Conservation (phyloP, 23 tunicate species). For the Styela clava region DNA sequence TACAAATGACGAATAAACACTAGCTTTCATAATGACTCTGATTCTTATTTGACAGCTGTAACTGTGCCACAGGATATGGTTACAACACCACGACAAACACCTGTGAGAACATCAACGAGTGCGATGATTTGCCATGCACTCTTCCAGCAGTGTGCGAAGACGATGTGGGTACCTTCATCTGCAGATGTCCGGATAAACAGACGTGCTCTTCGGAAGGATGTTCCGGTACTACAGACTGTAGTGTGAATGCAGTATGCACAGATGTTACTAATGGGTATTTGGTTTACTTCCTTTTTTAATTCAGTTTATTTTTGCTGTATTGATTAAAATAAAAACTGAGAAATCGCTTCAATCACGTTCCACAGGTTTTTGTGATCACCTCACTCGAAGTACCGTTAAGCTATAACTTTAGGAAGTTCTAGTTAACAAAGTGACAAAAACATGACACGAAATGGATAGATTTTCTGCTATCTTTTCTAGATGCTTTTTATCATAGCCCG, state of each 20-base stretch:
- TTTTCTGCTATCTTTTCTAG: no score
- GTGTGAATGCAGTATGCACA: background rate
- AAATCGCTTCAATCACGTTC: no score
- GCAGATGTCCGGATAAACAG: background rate
- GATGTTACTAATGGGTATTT: background rate
- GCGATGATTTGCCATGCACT: background rate
- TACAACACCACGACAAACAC: slow-evolving; percentile 8
- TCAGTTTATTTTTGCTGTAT: no score
- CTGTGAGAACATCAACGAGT: slow-evolving; percentile 12
- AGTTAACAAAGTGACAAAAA: no score
- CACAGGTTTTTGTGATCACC: no score
- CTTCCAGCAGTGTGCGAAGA: slow-evolving; percentile 6
- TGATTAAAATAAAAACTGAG: no score
- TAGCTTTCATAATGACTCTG: no score
- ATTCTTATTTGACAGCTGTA: slow-evolving; percentile 2
- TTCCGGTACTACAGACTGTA: slow-evolving; percentile 3
- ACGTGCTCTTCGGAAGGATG: slow-evolving; percentile 9
- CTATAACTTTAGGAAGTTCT: no score
- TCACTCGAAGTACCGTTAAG: no score
- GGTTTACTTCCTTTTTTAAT: background rate
- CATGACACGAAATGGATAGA: no score
- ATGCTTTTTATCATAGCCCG: no score
- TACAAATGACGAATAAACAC: no score
- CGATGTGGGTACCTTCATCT: background rate
- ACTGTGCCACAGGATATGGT: background rate